These are phyloP conservation scores for Apostichopus leukothele DNA, from an alignment of 53 echinoderm and acorn worm genomes.

Conservation along the genomic window DNA sequence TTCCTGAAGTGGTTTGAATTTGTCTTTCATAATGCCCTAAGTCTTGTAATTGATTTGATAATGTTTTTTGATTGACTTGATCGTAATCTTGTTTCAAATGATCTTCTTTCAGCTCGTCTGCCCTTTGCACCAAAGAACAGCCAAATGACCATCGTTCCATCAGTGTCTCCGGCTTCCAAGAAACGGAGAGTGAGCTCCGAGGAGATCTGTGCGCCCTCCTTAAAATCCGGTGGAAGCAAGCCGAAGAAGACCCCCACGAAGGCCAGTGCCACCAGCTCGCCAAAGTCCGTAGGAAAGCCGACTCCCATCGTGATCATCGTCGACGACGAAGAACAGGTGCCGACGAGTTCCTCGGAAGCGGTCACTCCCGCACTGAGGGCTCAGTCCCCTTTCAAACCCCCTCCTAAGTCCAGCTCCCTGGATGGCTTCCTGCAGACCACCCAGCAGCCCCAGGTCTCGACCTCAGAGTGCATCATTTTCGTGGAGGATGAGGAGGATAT, in stretches of 20 bases:
- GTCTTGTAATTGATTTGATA: too few relatives aligned
- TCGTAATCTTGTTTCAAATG: not conserved
- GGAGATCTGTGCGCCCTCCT: not conserved
- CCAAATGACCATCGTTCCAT: not conserved
- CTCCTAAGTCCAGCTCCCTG: slow-evolving; percentile 50
- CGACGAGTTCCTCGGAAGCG: slow-evolving; percentile 75
- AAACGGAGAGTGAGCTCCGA: not conserved
- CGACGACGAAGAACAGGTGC: slow-evolving; percentile 73
- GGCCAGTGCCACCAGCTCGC: not conserved
- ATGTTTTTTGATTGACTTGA: too few relatives aligned
- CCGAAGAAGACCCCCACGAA: slow-evolving; percentile 7
- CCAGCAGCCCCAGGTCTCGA: slow-evolving; percentile 81
- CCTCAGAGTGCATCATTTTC: slow-evolving; percentile 54
- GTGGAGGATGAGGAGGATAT: slow-evolving; percentile 40
- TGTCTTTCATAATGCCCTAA: too few relatives aligned
- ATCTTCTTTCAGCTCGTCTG: slow-evolving; percentile 36
- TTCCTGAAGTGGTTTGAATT: too few relatives aligned
- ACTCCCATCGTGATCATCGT: slow-evolving; percentile 32
- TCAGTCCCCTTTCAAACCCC: slow-evolving; percentile 30
- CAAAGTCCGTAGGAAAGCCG: slow-evolving; percentile 24
- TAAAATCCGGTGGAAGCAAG: not conserved
- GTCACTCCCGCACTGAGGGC: slow-evolving; percentile 16
- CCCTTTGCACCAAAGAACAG: slow-evolving; percentile 40
- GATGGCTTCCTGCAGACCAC: slow-evolving; percentile 81
- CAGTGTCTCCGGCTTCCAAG: not conserved